phyloP scores from a whole-genome alignment of 2,113 vertebrate genomes.

The Parotia lawesii region DNA sequence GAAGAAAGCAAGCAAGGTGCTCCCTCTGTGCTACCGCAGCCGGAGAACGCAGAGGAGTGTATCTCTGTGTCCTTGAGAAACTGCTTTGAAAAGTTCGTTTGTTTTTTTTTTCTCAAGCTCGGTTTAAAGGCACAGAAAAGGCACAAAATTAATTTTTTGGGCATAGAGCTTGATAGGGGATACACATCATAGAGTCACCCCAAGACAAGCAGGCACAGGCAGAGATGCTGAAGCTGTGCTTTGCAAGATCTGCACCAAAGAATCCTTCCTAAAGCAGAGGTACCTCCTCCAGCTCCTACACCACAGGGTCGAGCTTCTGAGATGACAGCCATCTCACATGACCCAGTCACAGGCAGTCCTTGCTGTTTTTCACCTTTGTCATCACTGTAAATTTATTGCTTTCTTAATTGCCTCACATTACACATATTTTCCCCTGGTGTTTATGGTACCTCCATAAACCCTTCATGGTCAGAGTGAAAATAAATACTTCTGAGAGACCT shows the following conservation, averaged over 20 bases:
- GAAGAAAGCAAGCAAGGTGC: too few relatives aligned
- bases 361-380: fast-evolving
- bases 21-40: too few relatives aligned
- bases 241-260: neutral
- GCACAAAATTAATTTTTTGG: too few relatives aligned
- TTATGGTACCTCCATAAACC: neutral
- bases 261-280: neutral
- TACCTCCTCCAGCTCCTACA: neutral
- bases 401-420: neutral
- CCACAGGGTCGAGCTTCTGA: fast-evolving
- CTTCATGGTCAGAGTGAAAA: neutral
- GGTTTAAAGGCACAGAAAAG: too few relatives aligned
- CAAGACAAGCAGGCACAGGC: neutral
- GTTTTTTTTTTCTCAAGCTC: too few relatives aligned
- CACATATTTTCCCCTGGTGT: fast-evolving
- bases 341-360: fast-evolving
- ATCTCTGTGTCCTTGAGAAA: too few relatives aligned
- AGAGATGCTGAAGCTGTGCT: neutral
- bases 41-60: too few relatives aligned
- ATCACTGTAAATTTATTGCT: neutral
- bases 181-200: too few relatives aligned
- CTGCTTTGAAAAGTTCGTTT: too few relatives aligned
- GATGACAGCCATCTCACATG: fast-evolving
- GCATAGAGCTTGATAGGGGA: too few relatives aligned
- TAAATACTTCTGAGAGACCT: fast-evolving